Base-by-base conservation (phyloP, 1,140 invertebrate genomes). In the Macrobrachium rosenbergii region DNA sequence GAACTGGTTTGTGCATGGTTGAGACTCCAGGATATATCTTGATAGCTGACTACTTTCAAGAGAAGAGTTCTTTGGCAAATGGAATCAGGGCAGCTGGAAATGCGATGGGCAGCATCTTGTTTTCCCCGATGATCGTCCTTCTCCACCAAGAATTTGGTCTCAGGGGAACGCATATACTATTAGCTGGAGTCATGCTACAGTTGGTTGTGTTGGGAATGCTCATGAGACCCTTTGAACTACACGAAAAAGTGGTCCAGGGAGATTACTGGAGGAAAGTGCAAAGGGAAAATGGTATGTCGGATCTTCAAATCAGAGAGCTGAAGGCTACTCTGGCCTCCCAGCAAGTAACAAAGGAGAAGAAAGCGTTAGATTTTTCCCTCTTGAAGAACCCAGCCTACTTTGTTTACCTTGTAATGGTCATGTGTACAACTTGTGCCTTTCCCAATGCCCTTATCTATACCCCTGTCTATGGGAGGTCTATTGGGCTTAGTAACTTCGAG, bases 171-270 rank as follows among this genome's bases (percentile, higher is more conserved):
- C 43, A 75, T 8, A 76, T 88, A 8, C 10, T 77, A 0, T n/a
- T 88, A 37, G 45, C 79, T 11, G 86, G 86, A 37, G 19, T 82
- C 5, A 82, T 82, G 80, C 16, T 82, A 23, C 86, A 88, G 19
- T 43, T 88, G 17, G 23, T 59, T 7, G n/a, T 88, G 16, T 10
- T 81, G 2, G 86, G 67, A 11, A 45, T 43, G 28, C 69, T 88
- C 12, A 59, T 88, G 78, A 82, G 86, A 37, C 86, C 86, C n/a
- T 64, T 88, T 23, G 19, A 77, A 17, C 19, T 82, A 5, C 86
- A 88, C 63, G 21, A 82, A 45, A 75, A 64, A 19, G 75, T 88
- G 0, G 16, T 84, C n/a, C 16, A 78, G 23, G 17, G n/a, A 2
- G 73, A 78, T 17, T 67, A 77, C 37, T 14, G 19, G 11, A 82